A percentile compares a stretch with the other conserved stretches of the same genome.
These are phyloP conservation scores for Microplitis manilae DNA, from an alignment of 2,888 invertebrate genomes.

Conservation along the genomic window DNA sequence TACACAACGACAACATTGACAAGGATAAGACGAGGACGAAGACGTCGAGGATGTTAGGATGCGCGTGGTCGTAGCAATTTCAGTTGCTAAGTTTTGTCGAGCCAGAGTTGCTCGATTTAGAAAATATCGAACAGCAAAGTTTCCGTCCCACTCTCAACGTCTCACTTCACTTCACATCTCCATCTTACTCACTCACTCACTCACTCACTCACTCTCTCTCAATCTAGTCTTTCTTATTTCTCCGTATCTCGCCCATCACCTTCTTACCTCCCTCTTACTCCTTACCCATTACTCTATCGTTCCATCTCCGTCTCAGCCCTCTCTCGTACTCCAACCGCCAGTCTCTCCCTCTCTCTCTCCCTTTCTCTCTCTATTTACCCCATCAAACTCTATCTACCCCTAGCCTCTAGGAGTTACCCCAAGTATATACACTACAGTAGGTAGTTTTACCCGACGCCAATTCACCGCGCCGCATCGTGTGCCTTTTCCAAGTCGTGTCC, in stretches of 20 bases:
- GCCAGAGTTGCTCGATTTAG: conserved; percentile 29
- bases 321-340: neutral
- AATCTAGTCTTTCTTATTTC: neutral
- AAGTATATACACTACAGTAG: neutral
- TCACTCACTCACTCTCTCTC: neutral
- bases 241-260: neutral
- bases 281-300: neutral
- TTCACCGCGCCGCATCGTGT: conserved; percentile 32
- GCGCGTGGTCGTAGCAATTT: conserved; percentile 37
- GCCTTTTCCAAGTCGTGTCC: conserved; percentile 29
- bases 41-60: conserved; percentile 17
- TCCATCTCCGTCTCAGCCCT: neutral
- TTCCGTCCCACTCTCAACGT: conserved; percentile 2
- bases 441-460: conserved; percentile 8
- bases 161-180: neutral
- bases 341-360: neutral
- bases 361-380: neutral
- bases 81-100: conserved; percentile 35
- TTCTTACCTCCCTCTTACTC: neutral
- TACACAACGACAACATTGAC: neutral
- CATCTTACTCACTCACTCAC: conserved; percentile 7
- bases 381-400: neutral
- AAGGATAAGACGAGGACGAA: neutral
- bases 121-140: conserved; percentile 38
- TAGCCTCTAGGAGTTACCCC: neutral